phyloP scores from a whole-genome alignment of 2,113 vertebrate species.

The Lipotes vexillifer region DNA sequence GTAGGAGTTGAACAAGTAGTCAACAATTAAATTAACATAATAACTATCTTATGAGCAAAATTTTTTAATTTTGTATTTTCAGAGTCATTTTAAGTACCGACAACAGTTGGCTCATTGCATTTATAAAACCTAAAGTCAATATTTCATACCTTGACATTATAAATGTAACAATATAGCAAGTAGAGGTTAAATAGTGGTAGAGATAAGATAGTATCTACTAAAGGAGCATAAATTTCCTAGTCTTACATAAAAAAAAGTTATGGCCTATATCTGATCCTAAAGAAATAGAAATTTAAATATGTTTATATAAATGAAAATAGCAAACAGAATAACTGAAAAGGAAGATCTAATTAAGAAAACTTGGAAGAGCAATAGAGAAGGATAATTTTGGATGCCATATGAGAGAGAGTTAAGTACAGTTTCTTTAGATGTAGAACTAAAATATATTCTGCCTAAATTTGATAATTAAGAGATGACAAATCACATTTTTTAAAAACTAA shows the following conservation, averaged over 20 bases:
- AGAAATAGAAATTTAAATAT: background rate
- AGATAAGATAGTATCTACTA: background rate
- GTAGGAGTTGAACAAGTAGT: background rate
- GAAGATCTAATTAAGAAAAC: background rate
- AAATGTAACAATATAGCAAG: background rate
- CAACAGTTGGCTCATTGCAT: background rate
- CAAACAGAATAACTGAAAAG: background rate
- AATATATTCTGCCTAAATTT: background rate
- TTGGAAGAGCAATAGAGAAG: background rate
- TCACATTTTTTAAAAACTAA: background rate
- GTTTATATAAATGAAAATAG: background rate
- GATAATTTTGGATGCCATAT: background rate
- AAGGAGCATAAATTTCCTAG: background rate
- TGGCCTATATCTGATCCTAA: background rate
- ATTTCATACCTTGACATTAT: background rate
- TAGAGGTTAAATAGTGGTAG: background rate
- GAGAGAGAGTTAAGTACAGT: background rate
- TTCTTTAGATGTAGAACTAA: background rate
- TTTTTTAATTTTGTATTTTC: background rate
- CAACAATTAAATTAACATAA: background rate
- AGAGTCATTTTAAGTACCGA: background rate
- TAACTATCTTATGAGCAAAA: background rate
- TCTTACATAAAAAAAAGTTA: background rate
- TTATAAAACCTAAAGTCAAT: background rate
- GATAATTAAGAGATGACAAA: background rate